phyloP scores from a whole-genome alignment of 2,113 vertebrate genomes.

The Diglossa brunneiventris region DNA sequence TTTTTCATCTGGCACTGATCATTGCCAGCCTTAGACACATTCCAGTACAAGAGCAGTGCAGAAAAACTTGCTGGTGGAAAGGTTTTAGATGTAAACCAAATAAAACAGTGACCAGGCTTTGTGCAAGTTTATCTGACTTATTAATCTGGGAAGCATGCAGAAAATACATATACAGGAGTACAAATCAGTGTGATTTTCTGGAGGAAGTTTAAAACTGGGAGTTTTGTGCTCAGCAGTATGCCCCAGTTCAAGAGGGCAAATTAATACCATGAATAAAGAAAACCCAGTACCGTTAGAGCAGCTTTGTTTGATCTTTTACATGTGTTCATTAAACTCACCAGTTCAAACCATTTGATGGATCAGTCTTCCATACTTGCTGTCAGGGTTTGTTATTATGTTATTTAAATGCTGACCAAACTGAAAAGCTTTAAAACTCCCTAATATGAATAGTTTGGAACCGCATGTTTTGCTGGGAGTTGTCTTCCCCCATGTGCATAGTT shows the following conservation, averaged over 20 bases:
- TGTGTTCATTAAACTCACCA: not conserved
- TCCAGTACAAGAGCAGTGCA: not conserved
- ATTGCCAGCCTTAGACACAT: not conserved
- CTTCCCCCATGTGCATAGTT: not conserved
- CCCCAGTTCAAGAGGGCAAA: not conserved
- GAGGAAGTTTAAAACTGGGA: not conserved
- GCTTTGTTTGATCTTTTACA: not conserved
- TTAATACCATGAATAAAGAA: not conserved
- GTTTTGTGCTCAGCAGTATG: not conserved
- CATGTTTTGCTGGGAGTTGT: not conserved
- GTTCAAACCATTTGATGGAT: not conserved
- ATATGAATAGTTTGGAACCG: not conserved
- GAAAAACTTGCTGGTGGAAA: not conserved
- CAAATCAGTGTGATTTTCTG: not conserved
- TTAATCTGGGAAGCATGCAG: not conserved
- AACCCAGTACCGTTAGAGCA: not conserved
- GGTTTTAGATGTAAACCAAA: not conserved
- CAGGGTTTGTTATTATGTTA: not conserved
- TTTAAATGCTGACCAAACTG: conserved; percentile 11
- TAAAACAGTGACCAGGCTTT: not conserved
- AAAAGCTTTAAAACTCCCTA: not conserved
- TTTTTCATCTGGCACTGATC: not conserved
- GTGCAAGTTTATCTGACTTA: not conserved
- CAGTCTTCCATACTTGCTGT: not conserved
- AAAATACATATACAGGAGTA: not conserved